phyloP scores from a whole-genome alignment of 2,888 invertebrate genomes.

The Perizoma flavofasciatum region DNA sequence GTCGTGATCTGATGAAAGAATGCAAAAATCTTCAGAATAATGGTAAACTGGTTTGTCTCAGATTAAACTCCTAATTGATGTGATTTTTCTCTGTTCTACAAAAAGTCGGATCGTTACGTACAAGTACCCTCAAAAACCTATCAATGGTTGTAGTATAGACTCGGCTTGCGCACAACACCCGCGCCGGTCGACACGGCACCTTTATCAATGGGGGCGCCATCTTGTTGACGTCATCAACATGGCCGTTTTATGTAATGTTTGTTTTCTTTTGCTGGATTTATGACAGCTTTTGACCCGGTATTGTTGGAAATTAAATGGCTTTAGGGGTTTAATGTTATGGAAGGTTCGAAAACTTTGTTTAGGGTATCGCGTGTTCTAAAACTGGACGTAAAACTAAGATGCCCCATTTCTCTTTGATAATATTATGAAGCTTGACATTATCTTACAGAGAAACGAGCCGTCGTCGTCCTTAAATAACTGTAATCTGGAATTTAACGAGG shows the following conservation, averaged over 20 bases:
- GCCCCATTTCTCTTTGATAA: no score
- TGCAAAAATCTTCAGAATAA: no score
- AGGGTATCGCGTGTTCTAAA: no score
- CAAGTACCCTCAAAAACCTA: constrained; percentile 54
- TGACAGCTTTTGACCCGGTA: constrained; percentile 42
- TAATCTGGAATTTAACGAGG: no score
- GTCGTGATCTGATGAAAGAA: no score
- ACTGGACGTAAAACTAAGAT: no score
- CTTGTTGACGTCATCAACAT: constrained; percentile 75
- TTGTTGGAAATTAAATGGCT: constrained; percentile 25
- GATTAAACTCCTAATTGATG: no score
- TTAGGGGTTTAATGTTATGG: constrained; percentile 3
- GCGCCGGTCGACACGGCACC: constrained; percentile 53
- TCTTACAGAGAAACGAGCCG: no score
- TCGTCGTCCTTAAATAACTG: no score
- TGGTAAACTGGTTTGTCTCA: no score
- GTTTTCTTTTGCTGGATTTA: constrained; percentile 64
- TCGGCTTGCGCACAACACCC: constrained; percentile 54
- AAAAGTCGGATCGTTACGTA: constrained; percentile 40
- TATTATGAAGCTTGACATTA: no score
- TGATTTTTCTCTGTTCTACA: background rate
- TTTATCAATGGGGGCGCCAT: constrained; percentile 78
- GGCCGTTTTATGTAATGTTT: constrained; percentile 66
- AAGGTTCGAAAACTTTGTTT: background rate
- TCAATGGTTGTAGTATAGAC: constrained; percentile 72